A percentile compares a stretch with the other conserved stretches of the same genome.
Evolutionary conservation across 2,113 vertebrate species (phyloP).

Genomic region (Rhegmatorhina hoffmannsi): DNA sequence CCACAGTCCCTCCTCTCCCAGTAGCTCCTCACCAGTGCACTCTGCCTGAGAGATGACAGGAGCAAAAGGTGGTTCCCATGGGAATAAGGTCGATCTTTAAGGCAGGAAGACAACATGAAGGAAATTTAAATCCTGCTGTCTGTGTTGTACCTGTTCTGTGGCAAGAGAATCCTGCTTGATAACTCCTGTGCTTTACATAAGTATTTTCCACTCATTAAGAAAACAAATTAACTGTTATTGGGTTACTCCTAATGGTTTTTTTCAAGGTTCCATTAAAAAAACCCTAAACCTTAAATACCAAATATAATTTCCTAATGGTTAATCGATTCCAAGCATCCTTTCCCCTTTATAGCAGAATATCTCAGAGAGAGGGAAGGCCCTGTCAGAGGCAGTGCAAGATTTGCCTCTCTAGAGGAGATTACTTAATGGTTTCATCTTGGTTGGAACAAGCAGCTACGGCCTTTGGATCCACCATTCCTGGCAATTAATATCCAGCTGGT

Average conservation of each 20-base stretch:
- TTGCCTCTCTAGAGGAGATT: not conserved
- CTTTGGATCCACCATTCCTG: not conserved
- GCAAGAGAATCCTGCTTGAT: constrained; percentile 54
- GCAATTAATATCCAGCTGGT: not conserved
- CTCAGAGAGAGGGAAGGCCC: not conserved
- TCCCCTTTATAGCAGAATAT: not conserved
- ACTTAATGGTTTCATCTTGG: not conserved
- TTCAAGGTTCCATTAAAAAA: not conserved
- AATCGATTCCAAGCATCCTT: not conserved
- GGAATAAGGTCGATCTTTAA: not conserved
- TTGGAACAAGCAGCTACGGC: not conserved
- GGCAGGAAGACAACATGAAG: not conserved
- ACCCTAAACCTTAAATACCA: not conserved
- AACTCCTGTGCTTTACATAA: constrained; percentile 51
- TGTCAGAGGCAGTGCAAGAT: not conserved
- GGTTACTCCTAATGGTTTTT: not conserved
- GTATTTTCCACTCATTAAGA: not conserved
- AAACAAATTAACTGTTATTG: not conserved
- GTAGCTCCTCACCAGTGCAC: not conserved
- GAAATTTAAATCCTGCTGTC: not conserved
- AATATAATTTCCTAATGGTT: not conserved
- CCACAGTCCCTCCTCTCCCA: not conserved
- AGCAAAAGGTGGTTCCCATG: constrained; percentile 4
- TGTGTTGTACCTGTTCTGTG: constrained; percentile 28
- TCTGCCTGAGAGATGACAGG: not conserved